Percentiles rank a stretch among this genome's conserved stretches.
Evolutionary conservation across 2,797 vertebrate genomes (phyloP).

Genomic region (Tinamus major): DNA sequence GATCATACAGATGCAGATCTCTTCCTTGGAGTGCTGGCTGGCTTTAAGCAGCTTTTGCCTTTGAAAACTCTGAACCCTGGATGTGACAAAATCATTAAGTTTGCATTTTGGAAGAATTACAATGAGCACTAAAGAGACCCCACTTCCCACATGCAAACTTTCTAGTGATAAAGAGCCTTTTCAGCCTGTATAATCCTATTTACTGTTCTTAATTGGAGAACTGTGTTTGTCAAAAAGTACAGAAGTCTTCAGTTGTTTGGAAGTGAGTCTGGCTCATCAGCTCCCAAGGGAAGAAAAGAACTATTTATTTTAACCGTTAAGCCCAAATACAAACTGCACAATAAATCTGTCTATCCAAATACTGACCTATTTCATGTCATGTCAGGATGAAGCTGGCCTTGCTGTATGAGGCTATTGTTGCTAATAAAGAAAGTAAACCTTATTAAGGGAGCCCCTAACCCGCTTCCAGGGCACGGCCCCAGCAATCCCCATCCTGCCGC

Average conservation of each 20-base stretch:
- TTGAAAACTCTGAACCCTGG: conserved; percentile 50
- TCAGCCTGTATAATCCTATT: conserved; percentile 84
- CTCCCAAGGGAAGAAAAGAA: conserved; percentile 79
- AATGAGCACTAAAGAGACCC: conserved; percentile 64
- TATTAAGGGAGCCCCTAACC: conserved; percentile 52
- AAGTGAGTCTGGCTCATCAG: conserved; percentile 78
- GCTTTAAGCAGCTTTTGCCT: conserved; percentile 70
- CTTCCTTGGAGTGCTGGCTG: conserved; percentile 8
- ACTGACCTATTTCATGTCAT: conserved; percentile 80
- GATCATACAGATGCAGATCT: background rate
- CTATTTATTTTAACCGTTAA: conserved; percentile 83
- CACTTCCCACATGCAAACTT: conserved; percentile 78
- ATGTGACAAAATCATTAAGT: conserved; percentile 65
- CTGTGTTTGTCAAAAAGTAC: conserved; percentile 81
- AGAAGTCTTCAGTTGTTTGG: conserved; percentile 82
- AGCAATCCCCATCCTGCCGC: background rate
- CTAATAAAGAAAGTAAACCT: conserved; percentile 62
- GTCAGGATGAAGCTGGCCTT: conserved; percentile 75
- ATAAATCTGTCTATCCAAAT: conserved; percentile 81
- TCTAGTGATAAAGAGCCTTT: conserved; percentile 81
- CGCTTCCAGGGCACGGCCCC: conserved; percentile 54
- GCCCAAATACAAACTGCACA: conserved; percentile 80
- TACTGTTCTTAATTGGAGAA: conserved; percentile 82
- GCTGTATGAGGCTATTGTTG: conserved; percentile 75
- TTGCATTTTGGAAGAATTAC: conserved; percentile 73